Conservation (phyloP, 92 coral and sea anemone genomes). For the Palythoa caribaeorum region DNA sequence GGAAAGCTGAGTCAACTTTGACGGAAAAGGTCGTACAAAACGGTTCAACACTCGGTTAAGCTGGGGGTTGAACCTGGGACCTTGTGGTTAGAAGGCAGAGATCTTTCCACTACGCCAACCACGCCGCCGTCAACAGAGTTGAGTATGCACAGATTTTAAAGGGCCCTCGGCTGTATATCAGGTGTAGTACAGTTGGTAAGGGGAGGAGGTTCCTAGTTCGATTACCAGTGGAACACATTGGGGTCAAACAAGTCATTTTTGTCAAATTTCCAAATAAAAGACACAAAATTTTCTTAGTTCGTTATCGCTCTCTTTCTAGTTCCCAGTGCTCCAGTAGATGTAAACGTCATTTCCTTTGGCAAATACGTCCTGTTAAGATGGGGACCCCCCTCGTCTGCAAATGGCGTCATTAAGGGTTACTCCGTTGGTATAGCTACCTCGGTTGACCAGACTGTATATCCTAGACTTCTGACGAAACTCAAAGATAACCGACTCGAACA, state of each 20-base stretch:
- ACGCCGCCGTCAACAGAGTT: too few species aligned
- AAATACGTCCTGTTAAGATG: constrained; percentile 9
- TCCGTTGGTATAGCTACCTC: constrained; percentile 53
- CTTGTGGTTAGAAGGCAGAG: too few species aligned
- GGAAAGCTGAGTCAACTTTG: too few species aligned
- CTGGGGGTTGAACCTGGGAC: too few species aligned
- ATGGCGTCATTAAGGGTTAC: constrained; percentile 76
- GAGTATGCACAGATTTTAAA: too few species aligned
- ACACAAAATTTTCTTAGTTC: neutral
- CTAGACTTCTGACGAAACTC: neutral
- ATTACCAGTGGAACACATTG: neutral
- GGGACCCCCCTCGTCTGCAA: constrained; percentile 41
- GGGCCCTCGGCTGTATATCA: too few species aligned
- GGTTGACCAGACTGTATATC: neutral
- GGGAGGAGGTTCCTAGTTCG: neutral
- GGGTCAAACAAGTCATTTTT: too few species aligned
- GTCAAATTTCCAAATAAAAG: neutral
- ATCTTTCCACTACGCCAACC: too few species aligned
- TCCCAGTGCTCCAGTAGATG: constrained; percentile 27
- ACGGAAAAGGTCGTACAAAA: too few species aligned
- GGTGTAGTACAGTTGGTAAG: too few species aligned
- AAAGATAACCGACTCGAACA: constrained; percentile 5
- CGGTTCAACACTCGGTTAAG: too few species aligned
- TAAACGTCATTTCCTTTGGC: constrained; percentile 11
- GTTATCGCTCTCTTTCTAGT: neutral